Conservation (phyloP, 2,113 vertebrate species). For the Rousettus leschenaultii region DNA sequence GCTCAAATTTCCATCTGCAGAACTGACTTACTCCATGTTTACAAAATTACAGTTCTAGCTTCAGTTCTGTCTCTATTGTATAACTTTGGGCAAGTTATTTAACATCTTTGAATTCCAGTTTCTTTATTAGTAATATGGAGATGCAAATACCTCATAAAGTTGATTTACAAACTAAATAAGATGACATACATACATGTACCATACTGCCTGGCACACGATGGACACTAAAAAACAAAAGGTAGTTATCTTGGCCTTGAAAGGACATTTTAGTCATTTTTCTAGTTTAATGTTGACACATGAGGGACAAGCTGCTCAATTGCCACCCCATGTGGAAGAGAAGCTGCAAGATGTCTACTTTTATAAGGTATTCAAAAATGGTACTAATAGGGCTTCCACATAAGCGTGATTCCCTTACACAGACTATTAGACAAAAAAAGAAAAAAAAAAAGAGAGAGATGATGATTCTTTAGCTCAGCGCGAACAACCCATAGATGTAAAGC, state of each 20-base stretch:
- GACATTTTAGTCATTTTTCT: not conserved
- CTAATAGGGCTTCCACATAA: not conserved
- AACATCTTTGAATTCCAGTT: conserved; percentile 19
- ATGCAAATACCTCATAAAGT: not conserved
- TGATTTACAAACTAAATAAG: not conserved
- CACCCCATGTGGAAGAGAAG: not conserved
- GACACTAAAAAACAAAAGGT: not conserved
- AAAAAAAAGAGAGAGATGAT: not conserved
- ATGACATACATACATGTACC: not conserved
- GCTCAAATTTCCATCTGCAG: not conserved
- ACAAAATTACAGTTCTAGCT: not conserved
- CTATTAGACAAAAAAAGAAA: not conserved
- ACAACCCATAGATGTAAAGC: not conserved
- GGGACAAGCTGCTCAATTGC: not conserved
- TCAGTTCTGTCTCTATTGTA: not conserved
- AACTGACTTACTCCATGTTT: conserved; percentile 28
- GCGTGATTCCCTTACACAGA: not conserved
- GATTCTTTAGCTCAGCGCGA: not conserved
- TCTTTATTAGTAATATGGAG: conserved; percentile 23
- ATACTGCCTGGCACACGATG: not conserved
- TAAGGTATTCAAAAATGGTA: not conserved
- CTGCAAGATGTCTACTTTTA: not conserved
- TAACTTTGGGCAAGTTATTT: conserved; percentile 23
- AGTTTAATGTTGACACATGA: not conserved
- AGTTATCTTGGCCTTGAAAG: not conserved